Evolutionary conservation across 2,113 vertebrate species (phyloP).

Genomic region (Oophaga pumilio): DNA sequence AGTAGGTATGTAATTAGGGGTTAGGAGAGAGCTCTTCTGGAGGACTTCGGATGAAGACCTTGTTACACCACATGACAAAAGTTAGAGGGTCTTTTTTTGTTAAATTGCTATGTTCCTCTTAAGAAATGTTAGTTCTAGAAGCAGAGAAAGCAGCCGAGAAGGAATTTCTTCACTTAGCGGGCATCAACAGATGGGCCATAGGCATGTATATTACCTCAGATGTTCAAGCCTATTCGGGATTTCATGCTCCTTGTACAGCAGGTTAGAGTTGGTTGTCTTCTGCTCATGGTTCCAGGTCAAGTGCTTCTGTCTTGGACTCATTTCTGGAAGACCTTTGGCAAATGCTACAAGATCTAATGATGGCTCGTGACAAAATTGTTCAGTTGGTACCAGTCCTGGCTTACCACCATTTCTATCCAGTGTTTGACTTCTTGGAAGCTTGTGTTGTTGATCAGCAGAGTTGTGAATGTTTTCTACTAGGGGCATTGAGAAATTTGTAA

Average conservation of each 20-base stretch:
- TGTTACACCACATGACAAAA: constrained; percentile 62
- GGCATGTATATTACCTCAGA: constrained; percentile 83
- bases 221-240: constrained; percentile 76
- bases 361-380: neutral
- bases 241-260: constrained; percentile 74
- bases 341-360: accelerated
- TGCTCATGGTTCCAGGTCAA: constrained; percentile 67
- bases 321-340: constrained; percentile 62
- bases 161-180: constrained; percentile 27
- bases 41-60: constrained; percentile 27
- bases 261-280: constrained; percentile 65
- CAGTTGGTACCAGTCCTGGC: accelerated
- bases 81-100: constrained; percentile 22
- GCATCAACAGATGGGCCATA: neutral
- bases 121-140: constrained; percentile 73
- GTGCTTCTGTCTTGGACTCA: constrained; percentile 58
- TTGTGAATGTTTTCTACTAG: constrained; percentile 64
- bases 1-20: constrained; percentile 45
- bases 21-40: constrained; percentile 48
- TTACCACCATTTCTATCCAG: neutral
- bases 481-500: constrained; percentile 43
- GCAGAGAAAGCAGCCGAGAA: constrained; percentile 60
- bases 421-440: constrained; percentile 41
- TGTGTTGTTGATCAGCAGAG: constrained; percentile 33
- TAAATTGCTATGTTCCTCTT: constrained; percentile 18